A percentile compares a stretch with the other conserved stretches of the same genome.
Evolutionary conservation across 2,113 vertebrate genomes (phyloP).

Genomic region (Burhinus bistriatus): DNA sequence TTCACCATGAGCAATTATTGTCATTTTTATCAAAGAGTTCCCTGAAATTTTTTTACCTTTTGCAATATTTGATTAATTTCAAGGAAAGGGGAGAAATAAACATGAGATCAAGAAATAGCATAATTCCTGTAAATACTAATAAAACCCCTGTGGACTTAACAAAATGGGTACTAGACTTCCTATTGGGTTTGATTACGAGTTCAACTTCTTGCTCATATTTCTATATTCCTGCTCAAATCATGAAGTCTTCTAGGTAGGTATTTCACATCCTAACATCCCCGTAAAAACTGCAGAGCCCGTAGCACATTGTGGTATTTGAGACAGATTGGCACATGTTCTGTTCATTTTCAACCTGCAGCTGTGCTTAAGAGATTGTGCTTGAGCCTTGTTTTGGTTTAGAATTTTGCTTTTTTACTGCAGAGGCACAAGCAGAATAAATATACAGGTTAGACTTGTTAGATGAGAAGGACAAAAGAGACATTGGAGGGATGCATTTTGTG

Average conservation of each 20-base stretch:
- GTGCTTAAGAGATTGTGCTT: background rate
- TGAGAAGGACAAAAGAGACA: conserved; percentile 4
- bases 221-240: background rate
- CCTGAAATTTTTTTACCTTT: background rate
- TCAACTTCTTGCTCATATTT: background rate
- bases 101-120: background rate
- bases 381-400: background rate
- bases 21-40: background rate
- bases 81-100: background rate
- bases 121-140: background rate
- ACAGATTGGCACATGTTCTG: background rate
- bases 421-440: conserved; percentile 4
- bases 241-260: background rate
- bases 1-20: background rate
- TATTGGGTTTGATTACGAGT: background rate
- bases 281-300: background rate
- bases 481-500: background rate
- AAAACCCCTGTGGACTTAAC: background rate
- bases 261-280: background rate
- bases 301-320: background rate
- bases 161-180: background rate
- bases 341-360: background rate
- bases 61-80: background rate
- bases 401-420: background rate
- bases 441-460: background rate